Evolutionary conservation across 2,113 vertebrate genomes (phyloP).

Genomic region (Cygnus atratus): DNA sequence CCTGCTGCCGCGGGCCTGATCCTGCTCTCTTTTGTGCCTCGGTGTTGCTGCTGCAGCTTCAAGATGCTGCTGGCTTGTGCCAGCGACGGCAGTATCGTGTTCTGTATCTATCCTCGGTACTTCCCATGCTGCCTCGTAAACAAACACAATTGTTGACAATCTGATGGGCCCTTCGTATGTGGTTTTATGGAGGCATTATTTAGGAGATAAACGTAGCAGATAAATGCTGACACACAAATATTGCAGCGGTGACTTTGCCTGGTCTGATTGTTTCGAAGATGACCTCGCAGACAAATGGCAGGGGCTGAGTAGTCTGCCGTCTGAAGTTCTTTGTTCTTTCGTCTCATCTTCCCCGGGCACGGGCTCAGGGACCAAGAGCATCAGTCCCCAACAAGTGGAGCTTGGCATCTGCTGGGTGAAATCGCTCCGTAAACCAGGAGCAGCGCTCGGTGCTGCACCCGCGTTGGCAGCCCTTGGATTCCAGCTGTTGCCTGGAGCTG

Average conservation of each 20-base stretch:
- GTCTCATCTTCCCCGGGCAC: not conserved
- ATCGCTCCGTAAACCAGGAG: not conserved
- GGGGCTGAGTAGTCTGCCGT: constrained; percentile 28
- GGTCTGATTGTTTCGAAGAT: constrained; percentile 33
- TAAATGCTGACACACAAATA: constrained; percentile 16
- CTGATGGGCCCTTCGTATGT: not conserved
- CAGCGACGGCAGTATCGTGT: not conserved
- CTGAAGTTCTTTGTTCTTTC: constrained; percentile 46
- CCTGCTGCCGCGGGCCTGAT: not conserved
- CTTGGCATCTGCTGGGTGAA: not conserved
- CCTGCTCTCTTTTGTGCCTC: not conserved
- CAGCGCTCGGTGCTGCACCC: not conserved
- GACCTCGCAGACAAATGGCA: not conserved
- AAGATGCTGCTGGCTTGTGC: not conserved
- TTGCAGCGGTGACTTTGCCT: constrained; percentile 2
- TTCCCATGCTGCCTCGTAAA: not conserved
- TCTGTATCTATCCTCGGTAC: not conserved
- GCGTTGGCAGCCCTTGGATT: not conserved
- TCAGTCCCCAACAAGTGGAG: not conserved
- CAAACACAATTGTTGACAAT: not conserved
- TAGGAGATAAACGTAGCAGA: constrained; percentile 23
- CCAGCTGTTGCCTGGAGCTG: constrained; percentile 18
- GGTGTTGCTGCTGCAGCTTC: not conserved
- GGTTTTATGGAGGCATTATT: constrained; percentile 8
- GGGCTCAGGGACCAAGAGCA: not conserved